A percentile compares a stretch with the other conserved stretches of the same genome.
Evolutionary conservation across 2,113 vertebrate species (phyloP).

Genomic region (Tachuris rubrigastra): DNA sequence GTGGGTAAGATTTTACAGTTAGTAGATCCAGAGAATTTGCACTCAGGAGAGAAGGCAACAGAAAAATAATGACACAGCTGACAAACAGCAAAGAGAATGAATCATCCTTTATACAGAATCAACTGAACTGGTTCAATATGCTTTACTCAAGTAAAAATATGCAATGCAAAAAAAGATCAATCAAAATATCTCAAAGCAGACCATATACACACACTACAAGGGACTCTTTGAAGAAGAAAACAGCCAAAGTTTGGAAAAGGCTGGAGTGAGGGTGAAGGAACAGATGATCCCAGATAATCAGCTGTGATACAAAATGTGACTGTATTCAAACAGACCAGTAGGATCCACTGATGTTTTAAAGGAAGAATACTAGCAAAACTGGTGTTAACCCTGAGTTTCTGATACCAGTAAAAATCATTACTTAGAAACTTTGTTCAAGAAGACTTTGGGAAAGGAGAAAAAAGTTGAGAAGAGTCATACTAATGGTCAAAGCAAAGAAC

Average conservation of each 20-base stretch:
- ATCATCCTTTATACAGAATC: not conserved
- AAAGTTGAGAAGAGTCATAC: not conserved
- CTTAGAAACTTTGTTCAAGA: not conserved
- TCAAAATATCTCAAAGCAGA: not conserved
- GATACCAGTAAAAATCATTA: not conserved
- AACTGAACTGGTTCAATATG: not conserved
- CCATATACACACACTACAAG: not conserved
- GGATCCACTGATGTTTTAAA: not conserved
- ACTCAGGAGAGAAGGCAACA: not conserved
- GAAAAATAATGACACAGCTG: not conserved
- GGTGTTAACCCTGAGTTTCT: not conserved
- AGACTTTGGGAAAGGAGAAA: not conserved
- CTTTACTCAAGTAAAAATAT: not conserved
- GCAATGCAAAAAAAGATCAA: not conserved
- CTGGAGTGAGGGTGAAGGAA: not conserved
- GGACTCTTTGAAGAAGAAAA: not conserved
- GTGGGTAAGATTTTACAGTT: not conserved
- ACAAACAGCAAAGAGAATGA: not conserved
- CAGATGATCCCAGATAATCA: not conserved
- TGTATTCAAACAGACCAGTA: not conserved
- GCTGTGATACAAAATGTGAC: not conserved
- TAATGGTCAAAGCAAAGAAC: not conserved
- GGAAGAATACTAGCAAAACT: not conserved
- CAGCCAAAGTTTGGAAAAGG: not conserved
- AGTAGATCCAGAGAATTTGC: not conserved